Conservation (phyloP, 2,113 vertebrate species). For the Opisthocomus hoazin region DNA sequence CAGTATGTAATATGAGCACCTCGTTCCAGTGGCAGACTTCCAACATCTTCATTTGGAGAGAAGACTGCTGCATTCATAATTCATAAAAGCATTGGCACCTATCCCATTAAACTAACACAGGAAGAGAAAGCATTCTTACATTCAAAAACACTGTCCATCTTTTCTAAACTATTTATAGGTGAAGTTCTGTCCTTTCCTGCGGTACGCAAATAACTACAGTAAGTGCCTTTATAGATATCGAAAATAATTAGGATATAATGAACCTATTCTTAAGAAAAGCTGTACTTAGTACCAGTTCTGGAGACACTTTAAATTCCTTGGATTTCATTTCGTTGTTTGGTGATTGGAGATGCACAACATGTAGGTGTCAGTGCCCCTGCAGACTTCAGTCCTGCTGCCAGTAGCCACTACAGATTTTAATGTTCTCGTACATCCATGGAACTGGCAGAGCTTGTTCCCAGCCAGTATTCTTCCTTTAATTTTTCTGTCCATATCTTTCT, state of each 20-base stretch:
- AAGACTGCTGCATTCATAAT: slow-evolving; percentile 64
- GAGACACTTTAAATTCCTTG: not conserved
- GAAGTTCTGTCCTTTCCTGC: not conserved
- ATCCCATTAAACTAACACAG: slow-evolving; percentile 51
- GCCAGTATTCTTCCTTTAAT: not conserved
- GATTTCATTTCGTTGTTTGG: not conserved
- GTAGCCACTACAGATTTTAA: not conserved
- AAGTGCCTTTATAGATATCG: not conserved
- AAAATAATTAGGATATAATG: not conserved
- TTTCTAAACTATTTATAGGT: slow-evolving; percentile 30
- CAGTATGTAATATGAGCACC: slow-evolving; percentile 54
- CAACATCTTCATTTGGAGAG: slow-evolving; percentile 67
- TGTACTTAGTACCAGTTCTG: not conserved
- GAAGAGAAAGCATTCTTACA: slow-evolving; percentile 49
- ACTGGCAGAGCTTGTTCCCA: not conserved
- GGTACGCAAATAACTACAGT: not conserved
- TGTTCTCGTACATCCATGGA: not conserved
- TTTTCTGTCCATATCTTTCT: not conserved
- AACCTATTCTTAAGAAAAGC: not conserved
- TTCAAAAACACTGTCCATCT: slow-evolving; percentile 23
- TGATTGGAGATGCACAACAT: not conserved
- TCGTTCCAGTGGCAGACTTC: slow-evolving; percentile 56
- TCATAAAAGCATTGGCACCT: slow-evolving; percentile 64
- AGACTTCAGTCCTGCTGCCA: not conserved
- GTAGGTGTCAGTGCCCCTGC: not conserved